Evolutionary conservation across 2,113 vertebrate species (phyloP).

Genomic region (Eulacestoma nigropectus): DNA sequence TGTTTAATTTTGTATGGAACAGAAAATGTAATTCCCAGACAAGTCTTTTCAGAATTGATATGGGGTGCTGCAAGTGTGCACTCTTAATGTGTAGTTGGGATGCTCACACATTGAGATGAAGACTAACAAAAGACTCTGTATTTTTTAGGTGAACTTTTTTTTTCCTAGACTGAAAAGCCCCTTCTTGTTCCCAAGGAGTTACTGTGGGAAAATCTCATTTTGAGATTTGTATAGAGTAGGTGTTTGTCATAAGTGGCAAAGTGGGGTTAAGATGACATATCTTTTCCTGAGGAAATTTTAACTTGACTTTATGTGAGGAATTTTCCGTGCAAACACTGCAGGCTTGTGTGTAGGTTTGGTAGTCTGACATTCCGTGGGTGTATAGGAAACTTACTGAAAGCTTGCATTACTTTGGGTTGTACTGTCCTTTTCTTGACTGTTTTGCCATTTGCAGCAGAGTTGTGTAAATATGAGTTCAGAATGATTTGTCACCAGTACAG

Average conservation of each 20-base stretch:
- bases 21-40: neutral
- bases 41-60: neutral
- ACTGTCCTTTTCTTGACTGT: neutral
- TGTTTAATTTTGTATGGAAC: neutral
- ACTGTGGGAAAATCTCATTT: neutral
- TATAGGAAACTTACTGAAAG: neutral
- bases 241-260: conserved; percentile 30
- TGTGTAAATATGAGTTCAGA: neutral
- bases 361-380: neutral
- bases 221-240: conserved; percentile 3
- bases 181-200: neutral
- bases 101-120: neutral
- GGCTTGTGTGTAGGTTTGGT: neutral
- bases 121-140: neutral
- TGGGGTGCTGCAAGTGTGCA: neutral
- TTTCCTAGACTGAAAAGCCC: neutral
- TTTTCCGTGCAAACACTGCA: conserved; percentile 3
- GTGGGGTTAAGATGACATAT: conserved; percentile 26
- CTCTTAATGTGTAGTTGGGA: neutral
- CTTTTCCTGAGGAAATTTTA: conserved; percentile 54
- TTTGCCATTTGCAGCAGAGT: neutral
- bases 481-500: neutral
- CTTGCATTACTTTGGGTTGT: neutral
- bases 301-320: neutral
- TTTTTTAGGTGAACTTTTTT: neutral